Conservation (phyloP, 2,888 invertebrate genomes). For the Parnassius smintheus region DNA sequence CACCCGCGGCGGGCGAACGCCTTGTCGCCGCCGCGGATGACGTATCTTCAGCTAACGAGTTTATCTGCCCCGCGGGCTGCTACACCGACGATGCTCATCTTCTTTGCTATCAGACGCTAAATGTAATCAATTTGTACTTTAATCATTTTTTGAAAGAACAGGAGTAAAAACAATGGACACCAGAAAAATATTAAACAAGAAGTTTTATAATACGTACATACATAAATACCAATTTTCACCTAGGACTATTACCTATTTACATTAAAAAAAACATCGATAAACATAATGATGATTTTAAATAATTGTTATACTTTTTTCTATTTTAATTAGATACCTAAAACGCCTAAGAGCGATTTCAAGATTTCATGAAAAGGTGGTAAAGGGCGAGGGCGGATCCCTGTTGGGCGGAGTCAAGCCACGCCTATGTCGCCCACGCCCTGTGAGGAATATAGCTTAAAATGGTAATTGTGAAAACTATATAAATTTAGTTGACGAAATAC, state of each 20-base stretch:
- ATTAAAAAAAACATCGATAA: neutral
- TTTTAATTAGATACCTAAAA: constrained; percentile 45
- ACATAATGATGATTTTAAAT: too few relatives aligned
- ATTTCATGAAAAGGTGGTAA: constrained; percentile 69
- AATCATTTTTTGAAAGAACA: constrained; percentile 35
- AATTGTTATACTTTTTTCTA: too few relatives aligned
- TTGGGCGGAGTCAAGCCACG: constrained; percentile 75
- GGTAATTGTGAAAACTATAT: constrained; percentile 45
- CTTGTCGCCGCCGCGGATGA: constrained; percentile 48
- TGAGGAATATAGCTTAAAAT: constrained; percentile 61
- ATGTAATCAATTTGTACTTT: constrained; percentile 58
- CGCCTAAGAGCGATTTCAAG: constrained; percentile 52
- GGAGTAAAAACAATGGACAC: constrained; percentile 2
- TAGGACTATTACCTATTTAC: neutral
- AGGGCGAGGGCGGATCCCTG: constrained; percentile 74
- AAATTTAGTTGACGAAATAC: constrained; percentile 20
- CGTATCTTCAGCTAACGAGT: constrained; percentile 76
- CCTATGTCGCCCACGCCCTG: constrained; percentile 71
- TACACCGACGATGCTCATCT: constrained; percentile 59
- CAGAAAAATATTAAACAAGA: neutral
- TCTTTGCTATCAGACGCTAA: constrained; percentile 61
- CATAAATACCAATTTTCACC: too few relatives aligned
- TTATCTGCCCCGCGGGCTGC: constrained; percentile 79
- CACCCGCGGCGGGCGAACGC: constrained; percentile 60
- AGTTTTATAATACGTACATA: too few relatives aligned